A percentile compares a stretch with the other conserved stretches of the same genome.
Evolutionary conservation across 1,140 invertebrate species (phyloP).

Genomic region (Paraescarpia echinospica): DNA sequence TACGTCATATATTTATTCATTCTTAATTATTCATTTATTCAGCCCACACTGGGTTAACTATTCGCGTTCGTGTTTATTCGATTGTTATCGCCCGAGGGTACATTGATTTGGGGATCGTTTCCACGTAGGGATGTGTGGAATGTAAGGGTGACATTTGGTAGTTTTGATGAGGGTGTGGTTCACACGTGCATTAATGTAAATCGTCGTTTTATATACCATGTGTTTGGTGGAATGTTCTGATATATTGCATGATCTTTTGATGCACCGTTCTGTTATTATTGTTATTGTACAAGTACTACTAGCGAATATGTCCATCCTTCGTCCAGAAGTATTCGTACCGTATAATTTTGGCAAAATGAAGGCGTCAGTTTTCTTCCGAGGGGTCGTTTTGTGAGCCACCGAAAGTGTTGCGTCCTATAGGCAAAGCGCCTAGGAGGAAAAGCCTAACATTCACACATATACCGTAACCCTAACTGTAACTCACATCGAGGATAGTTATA

Average conservation of each 20-base stretch:
- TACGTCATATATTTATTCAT: neutral
- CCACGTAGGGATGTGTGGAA: neutral
- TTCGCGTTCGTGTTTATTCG: neutral
- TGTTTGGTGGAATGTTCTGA: neutral
- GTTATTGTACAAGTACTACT: too few species aligned
- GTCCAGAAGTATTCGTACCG: too few species aligned
- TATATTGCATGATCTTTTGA: neutral
- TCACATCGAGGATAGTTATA: too few species aligned
- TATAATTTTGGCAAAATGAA: too few species aligned
- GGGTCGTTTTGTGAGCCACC: too few species aligned
- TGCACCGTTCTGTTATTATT: too few species aligned
- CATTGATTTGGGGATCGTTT: neutral
- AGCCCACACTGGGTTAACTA: neutral
- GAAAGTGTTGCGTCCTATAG: too few species aligned
- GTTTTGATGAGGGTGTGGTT: neutral
- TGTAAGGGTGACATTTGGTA: neutral
- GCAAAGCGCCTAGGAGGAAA: too few species aligned
- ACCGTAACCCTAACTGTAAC: too few species aligned
- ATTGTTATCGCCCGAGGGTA: neutral
- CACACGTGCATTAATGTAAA: neutral
- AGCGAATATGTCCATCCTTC: too few species aligned
- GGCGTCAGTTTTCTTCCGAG: too few species aligned
- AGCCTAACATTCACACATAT: too few species aligned
- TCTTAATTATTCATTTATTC: neutral
- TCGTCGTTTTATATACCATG: neutral